Evolutionary conservation across 2,797 vertebrate genomes (phyloP), one percentile per base, ranked within the genome.

Genomic region (Pantherophis vulpinus): DNA sequence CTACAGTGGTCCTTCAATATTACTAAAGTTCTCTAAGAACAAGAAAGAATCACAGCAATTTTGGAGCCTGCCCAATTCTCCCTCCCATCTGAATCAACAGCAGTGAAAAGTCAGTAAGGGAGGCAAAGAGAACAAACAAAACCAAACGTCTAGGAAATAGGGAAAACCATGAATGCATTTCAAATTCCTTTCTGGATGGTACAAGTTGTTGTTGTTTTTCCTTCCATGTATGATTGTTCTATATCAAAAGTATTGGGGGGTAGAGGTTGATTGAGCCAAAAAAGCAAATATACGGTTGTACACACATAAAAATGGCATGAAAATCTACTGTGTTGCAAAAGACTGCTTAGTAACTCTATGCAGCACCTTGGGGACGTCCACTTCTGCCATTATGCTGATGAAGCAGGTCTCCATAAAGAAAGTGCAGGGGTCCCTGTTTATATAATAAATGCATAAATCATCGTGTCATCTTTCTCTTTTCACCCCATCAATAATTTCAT

Each of bases 401-500:
- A 42, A 42, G 74, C 37, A 47, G 37, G 1, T 47, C 74, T 83
- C 37, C 74, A 14, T 83, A 83, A 83, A 42, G 20, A 47, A 86
- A 59, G 54, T 6, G 42, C 29, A 16, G 9, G 20, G 47, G 37
- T 51, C 54, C 6, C 37, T 32, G 61, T 16, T 47, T 37, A 27
- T n/a, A 25, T 83, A 83, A 51, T 47, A 79, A n/a, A 74, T 58
- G 20, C 23, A 74, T 59, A 79, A 60, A n/a, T 16, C 25, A 59
- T n/a, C 42, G 1, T 86, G 23, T 93, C 89, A 51, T 20, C 27
- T 66, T 95, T 94, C 90, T 90, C 0, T 12, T 86, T 91, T 42
- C 56, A 32, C 42, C 63, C 37, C 42, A 32, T 93, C 88, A 54
- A 8, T 90, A 87, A 59, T 59, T 93, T 94, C 61, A 91, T 90